phyloP scores from a whole-genome alignment of 2,797 vertebrate genomes.

The Cetoscarus ocellatus region DNA sequence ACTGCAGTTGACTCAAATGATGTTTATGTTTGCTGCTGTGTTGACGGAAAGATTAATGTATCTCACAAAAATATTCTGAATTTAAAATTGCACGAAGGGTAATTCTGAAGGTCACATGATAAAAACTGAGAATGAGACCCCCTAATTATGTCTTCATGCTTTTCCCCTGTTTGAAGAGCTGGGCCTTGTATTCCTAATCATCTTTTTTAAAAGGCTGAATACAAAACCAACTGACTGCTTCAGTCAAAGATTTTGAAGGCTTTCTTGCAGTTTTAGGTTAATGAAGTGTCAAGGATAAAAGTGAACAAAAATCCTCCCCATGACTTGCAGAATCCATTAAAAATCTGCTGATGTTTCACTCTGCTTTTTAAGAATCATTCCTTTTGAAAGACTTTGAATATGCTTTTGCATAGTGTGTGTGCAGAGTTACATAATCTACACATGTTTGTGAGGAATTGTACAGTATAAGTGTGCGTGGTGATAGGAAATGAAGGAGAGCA shows the following conservation, averaged over 20 bases:
- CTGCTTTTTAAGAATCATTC: slow-evolving; percentile 4
- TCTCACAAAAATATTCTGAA: neutral
- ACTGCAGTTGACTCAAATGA: neutral
- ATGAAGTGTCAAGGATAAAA: slow-evolving; percentile 4
- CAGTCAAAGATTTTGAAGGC: neutral
- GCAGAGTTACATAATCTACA: slow-evolving; percentile 28
- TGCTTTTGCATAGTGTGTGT: slow-evolving; percentile 1
- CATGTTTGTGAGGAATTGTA: slow-evolving; percentile 40
- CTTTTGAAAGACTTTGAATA: slow-evolving; percentile 21
- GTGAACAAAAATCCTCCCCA: neutral
- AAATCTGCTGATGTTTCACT: slow-evolving; percentile 17
- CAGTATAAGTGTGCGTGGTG: slow-evolving; percentile 44
- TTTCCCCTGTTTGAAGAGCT: neutral
- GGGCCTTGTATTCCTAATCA: neutral
- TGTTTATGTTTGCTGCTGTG: neutral
- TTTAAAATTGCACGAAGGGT: neutral
- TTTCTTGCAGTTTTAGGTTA: neutral
- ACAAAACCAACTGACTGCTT: neutral
- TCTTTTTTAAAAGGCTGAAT: slow-evolving; percentile 3
- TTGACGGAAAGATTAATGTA: neutral
- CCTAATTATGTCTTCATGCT: neutral
- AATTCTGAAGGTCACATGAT: neutral
- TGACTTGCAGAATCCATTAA: neutral
- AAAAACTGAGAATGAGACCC: neutral
- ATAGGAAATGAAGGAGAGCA: slow-evolving; percentile 76